Base-by-base conservation (phyloP, 2,888 invertebrate species). In the Chymomyza fuscimana region DNA sequence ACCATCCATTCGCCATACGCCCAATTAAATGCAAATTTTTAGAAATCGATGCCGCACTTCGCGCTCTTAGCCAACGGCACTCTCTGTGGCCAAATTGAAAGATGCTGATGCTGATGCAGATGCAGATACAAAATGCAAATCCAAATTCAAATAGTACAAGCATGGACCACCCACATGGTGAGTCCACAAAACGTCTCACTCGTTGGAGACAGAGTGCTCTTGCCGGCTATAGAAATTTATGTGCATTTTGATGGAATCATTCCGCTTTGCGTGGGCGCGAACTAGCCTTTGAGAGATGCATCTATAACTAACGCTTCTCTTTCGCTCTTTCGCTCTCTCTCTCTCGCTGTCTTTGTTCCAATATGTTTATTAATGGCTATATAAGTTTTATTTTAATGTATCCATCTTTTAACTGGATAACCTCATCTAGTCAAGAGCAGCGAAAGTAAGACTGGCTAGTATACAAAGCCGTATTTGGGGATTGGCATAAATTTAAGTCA, bases 11-110 rank as follows among this genome's bases (percentile, higher is more conserved):
- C 19, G 52, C 52, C 52, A 65, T 67, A 65, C 76, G 85, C 77
- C 82, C 86, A 87, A 88, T 87, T 85, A 88, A 87, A 88, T 86
- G 87, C 88, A 88, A 86, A 88, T 87, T 84, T 79, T 86, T 85
- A 82, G 86, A 86, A 86, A 87, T 85, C 86, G 80, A 75, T 81
- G 77, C 67, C 75, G 74, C 51, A 36, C 36, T 40, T 67, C 74
- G 72, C 40, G 40, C 40, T 46, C 40, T 46, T 46, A 29, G 50
- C 50, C 50, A 46, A 19, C 15, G 52, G 51, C 51, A 25, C 16
- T 16, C 12, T 29, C 15, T 60, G 65, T 66, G 63, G 51, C 64
- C 63, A 77, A 66, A 64, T 73, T 73, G 72, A 82, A 78, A 81
- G 81, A 25, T 25, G 58, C 58, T 25, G 6, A 5, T 51, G n/a